phyloP scores from a whole-genome alignment of 1,140 invertebrate genomes.

The Bursaphelenchus mucronatus region DNA sequence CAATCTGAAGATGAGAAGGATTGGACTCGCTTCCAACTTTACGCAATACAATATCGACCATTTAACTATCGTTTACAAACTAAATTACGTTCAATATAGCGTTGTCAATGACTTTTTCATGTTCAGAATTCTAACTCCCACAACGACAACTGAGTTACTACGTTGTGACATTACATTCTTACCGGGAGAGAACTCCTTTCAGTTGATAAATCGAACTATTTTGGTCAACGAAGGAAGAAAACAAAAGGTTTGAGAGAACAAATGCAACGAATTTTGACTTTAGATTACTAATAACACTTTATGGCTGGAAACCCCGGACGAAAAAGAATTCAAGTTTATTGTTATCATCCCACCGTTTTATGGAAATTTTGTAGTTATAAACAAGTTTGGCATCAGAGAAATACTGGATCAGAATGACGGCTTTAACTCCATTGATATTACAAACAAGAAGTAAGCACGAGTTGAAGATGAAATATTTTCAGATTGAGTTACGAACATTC shows the following conservation, averaged over 20 bases:
- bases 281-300: conserved; percentile 57
- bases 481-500: conserved; percentile 52
- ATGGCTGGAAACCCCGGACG: conserved; percentile 54
- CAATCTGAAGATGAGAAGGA: conserved; percentile 37
- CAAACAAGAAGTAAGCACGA: conserved; percentile 31
- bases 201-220: conserved; percentile 54
- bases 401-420: conserved; percentile 39
- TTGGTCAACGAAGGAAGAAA: conserved; percentile 52
- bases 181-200: conserved; percentile 51
- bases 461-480: conserved; percentile 7
- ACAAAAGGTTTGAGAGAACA: conserved; percentile 29
- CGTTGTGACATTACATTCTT: conserved; percentile 56
- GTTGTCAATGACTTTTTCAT: conserved; percentile 59
- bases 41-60: conserved; percentile 58
- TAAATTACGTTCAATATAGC: conserved; percentile 56
- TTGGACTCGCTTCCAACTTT: conserved; percentile 60
- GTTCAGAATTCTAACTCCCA: conserved; percentile 54
- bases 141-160: conserved; percentile 48
- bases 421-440: conserved; percentile 53
- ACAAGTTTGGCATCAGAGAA: conserved; percentile 23
- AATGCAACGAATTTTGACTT: conserved; percentile 1
- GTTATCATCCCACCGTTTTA: conserved; percentile 47
- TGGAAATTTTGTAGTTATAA: conserved; percentile 39
- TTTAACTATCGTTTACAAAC: conserved; percentile 47
- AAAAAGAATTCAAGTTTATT: conserved; percentile 49